A percentile compares a stretch with the other conserved stretches of the same genome.
These are phyloP conservation scores for Drosophila repleta DNA, from an alignment of 1,140 invertebrate species.

Conservation along the genomic window DNA sequence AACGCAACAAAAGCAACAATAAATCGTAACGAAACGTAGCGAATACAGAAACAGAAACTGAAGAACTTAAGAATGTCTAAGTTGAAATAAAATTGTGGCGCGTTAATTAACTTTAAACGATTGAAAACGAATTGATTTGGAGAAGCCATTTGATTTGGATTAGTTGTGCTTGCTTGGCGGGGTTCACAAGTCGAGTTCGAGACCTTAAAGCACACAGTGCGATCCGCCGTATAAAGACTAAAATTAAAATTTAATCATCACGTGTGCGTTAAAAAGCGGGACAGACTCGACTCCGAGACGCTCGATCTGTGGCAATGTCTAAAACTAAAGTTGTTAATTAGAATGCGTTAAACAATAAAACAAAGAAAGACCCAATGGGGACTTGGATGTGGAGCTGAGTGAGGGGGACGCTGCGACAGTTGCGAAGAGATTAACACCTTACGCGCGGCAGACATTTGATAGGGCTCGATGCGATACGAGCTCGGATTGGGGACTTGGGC, in stretches of 20 bases:
- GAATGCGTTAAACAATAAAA: slow-evolving; percentile 82
- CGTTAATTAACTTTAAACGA: slow-evolving; percentile 83
- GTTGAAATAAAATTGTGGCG: slow-evolving; percentile 74
- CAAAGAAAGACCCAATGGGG: slow-evolving; percentile 51
- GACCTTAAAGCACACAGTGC: slow-evolving; percentile 21
- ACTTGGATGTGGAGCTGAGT: too few species aligned
- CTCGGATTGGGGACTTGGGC: slow-evolving; percentile 4
- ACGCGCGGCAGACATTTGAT: slow-evolving; percentile 56
- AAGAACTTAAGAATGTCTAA: slow-evolving; percentile 59
- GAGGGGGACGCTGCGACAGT: slow-evolving; percentile 45
- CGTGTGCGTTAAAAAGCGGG: slow-evolving; percentile 73
- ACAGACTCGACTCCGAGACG: slow-evolving; percentile 37
- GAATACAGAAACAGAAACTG: slow-evolving; percentile 33
- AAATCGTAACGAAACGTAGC: slow-evolving; percentile 31
- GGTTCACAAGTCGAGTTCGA: slow-evolving; percentile 42
- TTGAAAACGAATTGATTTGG: slow-evolving; percentile 81
- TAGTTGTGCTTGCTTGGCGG: slow-evolving; percentile 69
- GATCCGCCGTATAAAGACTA: slow-evolving; percentile 42
- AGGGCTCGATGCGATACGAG: slow-evolving; percentile 35
- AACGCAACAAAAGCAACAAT: slow-evolving; percentile 30
- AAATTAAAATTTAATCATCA: slow-evolving; percentile 83
- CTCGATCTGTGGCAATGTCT: slow-evolving; percentile 29
- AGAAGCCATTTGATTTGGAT: slow-evolving; percentile 81
- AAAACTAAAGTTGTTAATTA: slow-evolving; percentile 76
- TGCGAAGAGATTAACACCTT: slow-evolving; percentile 76